phyloP scores from a whole-genome alignment of 1,140 invertebrate species.

The Belonocnema kinseyi region DNA sequence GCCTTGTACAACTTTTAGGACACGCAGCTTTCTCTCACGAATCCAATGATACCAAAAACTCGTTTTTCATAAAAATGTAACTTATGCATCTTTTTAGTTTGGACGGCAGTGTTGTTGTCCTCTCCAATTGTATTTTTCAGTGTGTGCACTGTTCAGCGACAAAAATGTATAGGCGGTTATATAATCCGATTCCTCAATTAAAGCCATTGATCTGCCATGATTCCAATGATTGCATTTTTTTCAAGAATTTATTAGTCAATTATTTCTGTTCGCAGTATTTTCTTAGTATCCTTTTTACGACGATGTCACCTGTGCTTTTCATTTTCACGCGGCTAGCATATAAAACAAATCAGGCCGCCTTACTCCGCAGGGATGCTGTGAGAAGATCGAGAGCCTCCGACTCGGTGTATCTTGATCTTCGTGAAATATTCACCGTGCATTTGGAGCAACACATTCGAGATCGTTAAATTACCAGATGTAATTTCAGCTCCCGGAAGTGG shows the following conservation, averaged over 20 bases:
- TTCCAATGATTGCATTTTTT: not conserved
- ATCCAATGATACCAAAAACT: too few relatives aligned
- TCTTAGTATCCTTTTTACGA: not conserved
- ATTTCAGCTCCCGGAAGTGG: constrained; percentile 27
- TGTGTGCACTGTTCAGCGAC: too few relatives aligned
- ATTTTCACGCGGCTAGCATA: constrained; percentile 8
- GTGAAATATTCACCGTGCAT: constrained; percentile 10
- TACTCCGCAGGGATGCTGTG: constrained; percentile 17
- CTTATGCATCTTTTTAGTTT: too few relatives aligned
- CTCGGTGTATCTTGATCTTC: constrained; percentile 12
- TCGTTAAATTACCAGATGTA: constrained; percentile 26
- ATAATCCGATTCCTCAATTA: too few relatives aligned
- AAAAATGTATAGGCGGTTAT: too few relatives aligned
- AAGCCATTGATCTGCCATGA: not conserved
- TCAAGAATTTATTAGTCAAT: not conserved
- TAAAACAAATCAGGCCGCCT: not conserved
- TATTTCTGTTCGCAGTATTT: not conserved
- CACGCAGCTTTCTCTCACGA: too few relatives aligned
- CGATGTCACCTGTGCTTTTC: not conserved
- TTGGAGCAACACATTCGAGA: constrained; percentile 17
- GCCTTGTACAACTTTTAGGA: too few relatives aligned
- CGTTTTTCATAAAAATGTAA: too few relatives aligned
- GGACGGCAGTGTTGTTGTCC: too few relatives aligned
- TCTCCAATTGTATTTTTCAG: too few relatives aligned
- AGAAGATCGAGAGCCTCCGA: constrained; percentile 27